Base-by-base conservation (phyloP, 2,797 vertebrate genomes). In the Tympanoctomys barrerae region DNA sequence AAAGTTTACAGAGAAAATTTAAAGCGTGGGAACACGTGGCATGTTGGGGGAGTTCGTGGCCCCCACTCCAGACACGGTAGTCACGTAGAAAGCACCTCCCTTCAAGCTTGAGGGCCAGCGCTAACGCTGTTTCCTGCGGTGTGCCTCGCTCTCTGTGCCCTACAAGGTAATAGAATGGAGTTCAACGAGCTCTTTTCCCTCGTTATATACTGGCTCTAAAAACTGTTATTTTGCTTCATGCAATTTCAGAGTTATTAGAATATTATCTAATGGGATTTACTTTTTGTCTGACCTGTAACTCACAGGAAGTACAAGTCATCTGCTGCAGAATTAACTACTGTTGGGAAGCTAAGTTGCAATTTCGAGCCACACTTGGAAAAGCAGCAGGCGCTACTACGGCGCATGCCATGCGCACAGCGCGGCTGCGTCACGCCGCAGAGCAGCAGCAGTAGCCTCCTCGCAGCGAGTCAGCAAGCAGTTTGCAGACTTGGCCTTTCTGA, bases 21-120 rank as follows among this genome's bases (percentile, higher is more conserved):
- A 82, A 91, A 79, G 57, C 85, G 64, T 91, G 93, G n/a, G 92
- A 97, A 93, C 95, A 94, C 1, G 71, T 97, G 96, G 93, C 95
- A 91, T 90, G 42, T 75, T 68, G 28, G 68, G 28, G 80, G 36
- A 28, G 9, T 31, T 21, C 75, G 61, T 75, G 68, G 21, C 39
- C 81, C 71, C 78, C 64, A 36, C 70, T n/a, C 89, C 36, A 81
- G 54, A 36, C 86, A 33, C n/a, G 59, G 31, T 80, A 62, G 22
- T 59, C 68, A 12, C 84, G 36, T 93, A 92, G 94, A 85, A 98
- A 94, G 96, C 21, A 86, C 77, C 66, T 61, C 18, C 54, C 64
- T 62, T 73, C 77, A 59, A 82, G 81, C 19, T 87, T 16, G 59
- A 61, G 68, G 87, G 46, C 57, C 75, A 94, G 78, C 85, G 39